Conservation (phyloP, 2,888 invertebrate species). For the Sylvicola fuscatus region DNA sequence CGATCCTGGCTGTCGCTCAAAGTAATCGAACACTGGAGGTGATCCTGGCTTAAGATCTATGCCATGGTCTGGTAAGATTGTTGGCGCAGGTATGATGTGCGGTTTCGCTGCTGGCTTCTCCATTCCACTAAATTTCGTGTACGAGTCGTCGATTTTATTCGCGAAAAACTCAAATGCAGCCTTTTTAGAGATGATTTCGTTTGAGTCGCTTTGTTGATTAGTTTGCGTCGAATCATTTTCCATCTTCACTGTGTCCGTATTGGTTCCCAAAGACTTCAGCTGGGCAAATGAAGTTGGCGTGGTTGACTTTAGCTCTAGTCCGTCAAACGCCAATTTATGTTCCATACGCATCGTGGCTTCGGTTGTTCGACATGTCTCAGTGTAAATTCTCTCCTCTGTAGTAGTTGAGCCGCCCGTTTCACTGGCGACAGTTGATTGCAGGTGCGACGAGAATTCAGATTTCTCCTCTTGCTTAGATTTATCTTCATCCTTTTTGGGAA, state of each 20-base stretch:
- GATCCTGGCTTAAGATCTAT: constrained; percentile 41
- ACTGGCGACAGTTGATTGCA: constrained; percentile 14
- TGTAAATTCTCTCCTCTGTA: constrained; percentile 24
- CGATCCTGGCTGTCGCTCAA: constrained; percentile 27
- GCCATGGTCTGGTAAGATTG: constrained; percentile 17
- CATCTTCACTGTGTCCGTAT: background rate
- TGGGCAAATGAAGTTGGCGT: background rate
- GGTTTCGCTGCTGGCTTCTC: constrained; percentile 9
- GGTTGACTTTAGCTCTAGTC: background rate
- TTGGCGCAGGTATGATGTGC: too few relatives aligned
- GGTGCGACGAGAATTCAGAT: constrained; percentile 5
- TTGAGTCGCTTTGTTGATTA: background rate
- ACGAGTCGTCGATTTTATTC: constrained; percentile 32
- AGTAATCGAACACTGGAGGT: constrained; percentile 45
- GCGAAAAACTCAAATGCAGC: constrained; percentile 46
- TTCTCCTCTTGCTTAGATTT: constrained; percentile 7
- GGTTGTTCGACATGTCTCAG: constrained; percentile 27
- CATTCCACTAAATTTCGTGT: constrained; percentile 26
- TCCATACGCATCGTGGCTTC: constrained; percentile 27
- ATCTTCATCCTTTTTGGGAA: constrained; percentile 1
- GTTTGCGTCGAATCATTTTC: background rate
- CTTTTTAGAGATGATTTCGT: constrained; percentile 30
- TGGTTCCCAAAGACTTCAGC: background rate
- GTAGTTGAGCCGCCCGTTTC: constrained; percentile 11
- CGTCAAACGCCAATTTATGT: constrained; percentile 16